Percentiles rank a stretch among this genome's conserved stretches.
These are phyloP conservation scores for Serilophus lunatus DNA, from an alignment of 2,113 vertebrate species.

Conservation along the genomic window DNA sequence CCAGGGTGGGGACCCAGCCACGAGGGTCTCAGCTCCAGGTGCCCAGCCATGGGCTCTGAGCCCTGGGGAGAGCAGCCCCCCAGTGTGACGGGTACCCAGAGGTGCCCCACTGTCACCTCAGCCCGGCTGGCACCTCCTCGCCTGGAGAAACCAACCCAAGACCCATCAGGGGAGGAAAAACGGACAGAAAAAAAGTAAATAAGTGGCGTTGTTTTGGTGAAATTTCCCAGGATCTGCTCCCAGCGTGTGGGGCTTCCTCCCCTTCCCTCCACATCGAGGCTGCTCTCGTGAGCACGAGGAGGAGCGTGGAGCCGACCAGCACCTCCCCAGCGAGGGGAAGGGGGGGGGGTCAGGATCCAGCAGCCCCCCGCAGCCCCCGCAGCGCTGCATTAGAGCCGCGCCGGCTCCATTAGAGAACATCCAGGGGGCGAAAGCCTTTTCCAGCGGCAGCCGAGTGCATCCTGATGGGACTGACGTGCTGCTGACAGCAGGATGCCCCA, in stretches of 20 bases:
- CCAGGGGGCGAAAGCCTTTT: not conserved
- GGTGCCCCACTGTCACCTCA: not conserved
- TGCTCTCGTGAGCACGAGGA: no score
- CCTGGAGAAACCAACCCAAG: not conserved
- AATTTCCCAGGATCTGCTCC: accelerated
- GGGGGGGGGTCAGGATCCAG: not conserved
- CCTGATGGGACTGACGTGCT: not conserved
- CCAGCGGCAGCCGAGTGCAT: not conserved
- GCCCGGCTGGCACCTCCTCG: accelerated
- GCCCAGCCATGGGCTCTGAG: accelerated
- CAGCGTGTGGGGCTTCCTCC: accelerated
- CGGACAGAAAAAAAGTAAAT: not conserved
- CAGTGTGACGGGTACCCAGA: accelerated
- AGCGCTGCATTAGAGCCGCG: not conserved
- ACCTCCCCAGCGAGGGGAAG: not conserved
- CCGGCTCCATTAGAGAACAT: not conserved
- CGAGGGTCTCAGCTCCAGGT: not conserved
- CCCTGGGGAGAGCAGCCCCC: not conserved
- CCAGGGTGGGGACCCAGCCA: no score
- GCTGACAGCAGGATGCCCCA: not conserved
- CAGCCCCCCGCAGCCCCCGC: not conserved
- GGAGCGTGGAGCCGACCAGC: not conserved
- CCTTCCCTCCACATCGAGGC: no score
- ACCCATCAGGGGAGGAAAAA: not conserved
- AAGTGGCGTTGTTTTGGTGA: no score